These are phyloP conservation scores for Paradisaea rubra DNA, from an alignment of 2,113 vertebrate species.

Conservation along the genomic window DNA sequence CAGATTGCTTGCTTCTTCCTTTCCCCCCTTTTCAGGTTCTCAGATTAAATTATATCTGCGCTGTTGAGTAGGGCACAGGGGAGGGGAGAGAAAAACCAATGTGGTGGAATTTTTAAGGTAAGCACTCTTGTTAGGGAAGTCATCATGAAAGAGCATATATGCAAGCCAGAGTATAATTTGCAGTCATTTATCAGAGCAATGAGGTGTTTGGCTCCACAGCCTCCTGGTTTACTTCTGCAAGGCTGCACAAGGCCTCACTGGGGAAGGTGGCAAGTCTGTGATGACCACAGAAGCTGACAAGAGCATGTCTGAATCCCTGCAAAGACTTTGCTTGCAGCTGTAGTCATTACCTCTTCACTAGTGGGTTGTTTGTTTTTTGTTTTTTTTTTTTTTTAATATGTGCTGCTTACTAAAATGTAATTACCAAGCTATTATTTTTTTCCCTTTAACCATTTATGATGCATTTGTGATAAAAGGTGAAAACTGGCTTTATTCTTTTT, in stretches of 20 bases:
- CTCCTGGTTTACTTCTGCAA: not conserved
- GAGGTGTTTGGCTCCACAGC: not conserved
- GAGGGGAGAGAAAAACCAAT: not conserved
- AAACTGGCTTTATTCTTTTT: constrained; percentile 2
- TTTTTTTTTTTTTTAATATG: not conserved
- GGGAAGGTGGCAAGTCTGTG: not conserved
- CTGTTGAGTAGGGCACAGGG: not conserved
- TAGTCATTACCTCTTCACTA: not conserved
- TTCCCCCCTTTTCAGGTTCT: not conserved
- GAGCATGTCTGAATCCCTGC: not conserved
- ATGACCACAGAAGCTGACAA: not conserved
- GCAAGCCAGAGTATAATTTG: not conserved
- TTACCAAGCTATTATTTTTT: constrained; percentile 19
- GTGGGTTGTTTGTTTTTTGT: not conserved
- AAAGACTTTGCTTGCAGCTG: not conserved
- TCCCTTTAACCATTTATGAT: constrained; percentile 24
- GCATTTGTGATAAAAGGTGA: constrained; percentile 41
- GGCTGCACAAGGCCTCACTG: not conserved
- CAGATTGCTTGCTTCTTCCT: not conserved
- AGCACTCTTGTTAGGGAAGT: not conserved
- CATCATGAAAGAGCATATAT: not conserved
- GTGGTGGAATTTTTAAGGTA: not conserved
- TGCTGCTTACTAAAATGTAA: constrained; percentile 46
- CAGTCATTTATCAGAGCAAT: not conserved
- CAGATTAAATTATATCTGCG: not conserved